Percentiles rank a stretch among this genome's conserved stretches.
phyloP scores from a whole-genome alignment of 2,888 invertebrate species.

The Portevinia maculata region DNA sequence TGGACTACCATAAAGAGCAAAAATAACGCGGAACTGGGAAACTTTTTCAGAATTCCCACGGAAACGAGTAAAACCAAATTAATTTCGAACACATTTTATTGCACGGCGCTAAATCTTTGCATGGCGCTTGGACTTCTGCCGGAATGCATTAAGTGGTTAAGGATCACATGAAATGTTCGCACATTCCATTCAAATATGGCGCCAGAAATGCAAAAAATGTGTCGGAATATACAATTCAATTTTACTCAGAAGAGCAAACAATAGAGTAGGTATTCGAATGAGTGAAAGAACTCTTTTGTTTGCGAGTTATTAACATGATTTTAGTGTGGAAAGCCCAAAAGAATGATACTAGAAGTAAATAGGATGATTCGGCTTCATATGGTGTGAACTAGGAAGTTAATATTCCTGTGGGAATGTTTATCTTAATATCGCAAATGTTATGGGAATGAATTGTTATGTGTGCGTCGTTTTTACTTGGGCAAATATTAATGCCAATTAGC shows the following conservation, averaged over 20 bases:
- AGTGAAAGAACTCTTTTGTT: constrained; percentile 11
- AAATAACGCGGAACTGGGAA: not conserved
- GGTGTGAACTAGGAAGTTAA: constrained; percentile 31
- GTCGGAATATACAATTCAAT: constrained; percentile 7
- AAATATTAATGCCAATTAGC: not conserved
- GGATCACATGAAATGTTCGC: constrained; percentile 24
- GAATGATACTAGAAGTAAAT: not conserved
- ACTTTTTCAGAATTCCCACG: constrained; percentile 8
- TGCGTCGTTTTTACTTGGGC: not conserved
- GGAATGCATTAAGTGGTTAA: constrained; percentile 14
- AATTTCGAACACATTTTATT: constrained; percentile 34
- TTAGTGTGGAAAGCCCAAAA: not conserved
- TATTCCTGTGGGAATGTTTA: constrained; percentile 1
- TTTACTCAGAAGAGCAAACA: constrained; percentile 8
- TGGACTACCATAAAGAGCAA: not conserved
- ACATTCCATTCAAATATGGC: constrained; percentile 29
- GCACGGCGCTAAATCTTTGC: constrained; percentile 30
- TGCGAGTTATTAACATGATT: not conserved
- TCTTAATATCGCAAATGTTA: constrained; percentile 11
- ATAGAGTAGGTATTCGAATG: not conserved
- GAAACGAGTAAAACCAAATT: not conserved
- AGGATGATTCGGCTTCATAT: not conserved
- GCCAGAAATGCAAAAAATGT: constrained; percentile 24
- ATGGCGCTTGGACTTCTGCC: constrained; percentile 4
- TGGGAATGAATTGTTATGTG: not conserved